These are phyloP conservation scores for Varanus komodoensis DNA, from an alignment of 2,113 vertebrate species.

Conservation along the genomic window DNA sequence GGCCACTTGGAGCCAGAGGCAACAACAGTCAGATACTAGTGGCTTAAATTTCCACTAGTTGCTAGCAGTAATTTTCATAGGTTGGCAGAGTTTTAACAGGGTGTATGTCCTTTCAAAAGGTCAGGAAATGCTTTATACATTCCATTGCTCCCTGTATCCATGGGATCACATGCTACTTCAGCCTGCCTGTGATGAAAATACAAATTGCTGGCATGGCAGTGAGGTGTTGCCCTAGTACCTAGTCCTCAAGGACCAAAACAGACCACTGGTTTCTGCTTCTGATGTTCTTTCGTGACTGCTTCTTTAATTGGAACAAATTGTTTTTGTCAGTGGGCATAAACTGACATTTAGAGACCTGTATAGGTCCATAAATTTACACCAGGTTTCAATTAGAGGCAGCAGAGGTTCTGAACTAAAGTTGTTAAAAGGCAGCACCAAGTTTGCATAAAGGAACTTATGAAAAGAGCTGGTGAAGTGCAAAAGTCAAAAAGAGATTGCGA, in stretches of 20 bases:
- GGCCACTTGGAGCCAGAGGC: slow-evolving; percentile 55
- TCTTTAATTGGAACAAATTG: slow-evolving; percentile 10
- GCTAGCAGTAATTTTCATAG: slow-evolving; percentile 51
- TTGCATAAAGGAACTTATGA: not conserved
- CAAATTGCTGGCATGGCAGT: slow-evolving; percentile 1
- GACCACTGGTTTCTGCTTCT: slow-evolving; percentile 16
- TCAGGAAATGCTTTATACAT: slow-evolving; percentile 63
- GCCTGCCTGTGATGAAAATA: slow-evolving; percentile 17
- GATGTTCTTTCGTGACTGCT: slow-evolving; percentile 18
- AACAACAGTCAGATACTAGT: slow-evolving; percentile 34
- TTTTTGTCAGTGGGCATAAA: not conserved
- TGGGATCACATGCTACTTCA: slow-evolving; percentile 28
- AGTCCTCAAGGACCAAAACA: slow-evolving; percentile 18
- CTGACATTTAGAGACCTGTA: not conserved
- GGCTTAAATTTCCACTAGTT: slow-evolving; percentile 41
- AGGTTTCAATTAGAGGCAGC: not conserved
- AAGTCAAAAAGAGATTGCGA: not conserved
- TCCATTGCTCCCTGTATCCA: slow-evolving; percentile 42
- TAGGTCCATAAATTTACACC: slow-evolving; percentile 8
- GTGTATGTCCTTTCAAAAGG: slow-evolving; percentile 65
- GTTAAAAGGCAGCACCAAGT: not conserved
- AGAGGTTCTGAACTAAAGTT: not conserved
- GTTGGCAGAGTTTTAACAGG: slow-evolving; percentile 59
- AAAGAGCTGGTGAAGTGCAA: not conserved
- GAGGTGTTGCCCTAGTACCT: not conserved